Percentiles rank a stretch among this genome's conserved stretches.
phyloP scores from a whole-genome alignment of 2,888 invertebrate genomes.

The Isotomurus palustris region DNA sequence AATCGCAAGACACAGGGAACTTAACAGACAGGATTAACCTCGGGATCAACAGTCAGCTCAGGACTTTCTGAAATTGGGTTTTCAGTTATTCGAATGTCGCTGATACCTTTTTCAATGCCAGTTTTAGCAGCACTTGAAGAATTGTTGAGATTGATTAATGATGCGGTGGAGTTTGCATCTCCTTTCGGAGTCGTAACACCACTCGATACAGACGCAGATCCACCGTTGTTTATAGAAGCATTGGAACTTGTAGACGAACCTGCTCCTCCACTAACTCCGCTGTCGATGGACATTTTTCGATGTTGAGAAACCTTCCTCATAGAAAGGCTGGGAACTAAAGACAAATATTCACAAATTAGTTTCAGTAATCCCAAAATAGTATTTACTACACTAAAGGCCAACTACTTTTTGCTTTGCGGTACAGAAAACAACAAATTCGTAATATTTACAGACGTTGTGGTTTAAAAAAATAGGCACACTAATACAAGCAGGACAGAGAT shows the following conservation, averaged over 20 bases:
- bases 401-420: too few species aligned
- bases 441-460: too few species aligned
- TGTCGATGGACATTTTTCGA: conserved; percentile 45
- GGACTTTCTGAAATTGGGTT: conserved; percentile 45
- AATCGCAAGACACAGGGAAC: background rate
- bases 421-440: too few species aligned
- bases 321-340: conserved; percentile 44
- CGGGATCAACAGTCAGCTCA: conserved; percentile 31
- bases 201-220: conserved; percentile 30
- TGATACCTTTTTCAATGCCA: conserved; percentile 41
- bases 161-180: conserved; percentile 21
- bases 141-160: conserved; percentile 37
- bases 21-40: conserved; percentile 28
- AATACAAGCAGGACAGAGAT: too few species aligned
- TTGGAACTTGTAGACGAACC: conserved; percentile 44
- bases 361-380: background rate
- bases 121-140: conserved; percentile 13
- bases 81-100: conserved; percentile 45
- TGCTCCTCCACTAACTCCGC: conserved; percentile 45
- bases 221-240: conserved; percentile 35
- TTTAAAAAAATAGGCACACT: too few species aligned
- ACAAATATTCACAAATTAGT: conserved; percentile 2
- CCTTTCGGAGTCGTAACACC: conserved; percentile 42
- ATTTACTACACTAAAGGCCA: background rate
- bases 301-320: conserved; percentile 41